Conservation (phyloP, 2,113 vertebrate species). For the Motacilla alba region DNA sequence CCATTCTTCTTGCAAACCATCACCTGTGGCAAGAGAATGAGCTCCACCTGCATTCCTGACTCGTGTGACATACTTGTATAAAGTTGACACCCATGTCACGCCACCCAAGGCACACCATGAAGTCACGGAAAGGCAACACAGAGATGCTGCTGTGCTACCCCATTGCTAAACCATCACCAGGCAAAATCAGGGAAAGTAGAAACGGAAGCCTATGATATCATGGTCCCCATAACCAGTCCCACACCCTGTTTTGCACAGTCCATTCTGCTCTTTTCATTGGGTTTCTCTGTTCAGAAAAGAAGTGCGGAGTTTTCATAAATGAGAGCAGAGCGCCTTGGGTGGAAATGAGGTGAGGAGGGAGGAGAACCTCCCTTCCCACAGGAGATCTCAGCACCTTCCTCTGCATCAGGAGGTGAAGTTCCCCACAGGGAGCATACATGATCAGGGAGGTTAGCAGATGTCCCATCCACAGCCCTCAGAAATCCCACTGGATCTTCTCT, state of each 20-base stretch:
- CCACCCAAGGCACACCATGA: not conserved
- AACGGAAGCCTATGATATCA: fast-evolving
- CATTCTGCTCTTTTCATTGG: not conserved
- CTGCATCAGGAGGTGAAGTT: not conserved
- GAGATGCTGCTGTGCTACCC: not conserved
- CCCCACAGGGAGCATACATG: not conserved
- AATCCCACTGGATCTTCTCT: not conserved
- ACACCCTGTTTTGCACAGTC: not conserved
- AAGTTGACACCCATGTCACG: not conserved
- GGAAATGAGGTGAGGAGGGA: not conserved
- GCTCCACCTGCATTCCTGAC: not conserved
- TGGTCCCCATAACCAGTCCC: not conserved
- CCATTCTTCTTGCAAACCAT: not conserved
- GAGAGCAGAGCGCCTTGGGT: not conserved
- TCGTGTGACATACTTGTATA: not conserved
- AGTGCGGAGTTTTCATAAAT: not conserved
- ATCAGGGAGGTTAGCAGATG: not conserved
- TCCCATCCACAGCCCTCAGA: not conserved
- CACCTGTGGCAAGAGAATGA: not conserved
- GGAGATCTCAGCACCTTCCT: not conserved
- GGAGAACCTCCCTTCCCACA: not conserved
- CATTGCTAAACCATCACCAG: not conserved
- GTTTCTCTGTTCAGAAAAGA: not conserved
- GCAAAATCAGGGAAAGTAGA: not conserved
- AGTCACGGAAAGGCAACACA: not conserved